phyloP scores from a whole-genome alignment of 2,888 invertebrate species.

The Artemia sp. region DNA sequence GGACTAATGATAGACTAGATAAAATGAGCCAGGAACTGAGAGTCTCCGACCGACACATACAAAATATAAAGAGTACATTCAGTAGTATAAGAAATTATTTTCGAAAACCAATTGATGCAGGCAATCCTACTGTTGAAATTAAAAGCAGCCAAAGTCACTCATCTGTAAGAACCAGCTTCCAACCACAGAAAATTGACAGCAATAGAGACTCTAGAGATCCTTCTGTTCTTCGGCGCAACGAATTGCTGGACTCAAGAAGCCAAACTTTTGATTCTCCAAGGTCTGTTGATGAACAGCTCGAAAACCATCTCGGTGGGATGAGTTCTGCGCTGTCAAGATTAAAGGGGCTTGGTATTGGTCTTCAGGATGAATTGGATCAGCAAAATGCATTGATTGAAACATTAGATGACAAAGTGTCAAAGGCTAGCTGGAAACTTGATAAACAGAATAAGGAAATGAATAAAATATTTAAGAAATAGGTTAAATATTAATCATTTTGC shows the following conservation, averaged over 20 bases:
- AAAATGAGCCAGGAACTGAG: constrained; percentile 74
- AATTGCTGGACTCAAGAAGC: too few relatives aligned
- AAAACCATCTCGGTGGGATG: constrained; percentile 45
- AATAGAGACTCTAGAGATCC: not conserved
- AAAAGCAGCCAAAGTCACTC: constrained; percentile 25
- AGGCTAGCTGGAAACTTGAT: constrained; percentile 57
- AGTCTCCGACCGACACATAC: constrained; percentile 81
- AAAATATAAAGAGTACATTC: constrained; percentile 90
- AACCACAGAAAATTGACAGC: not conserved
- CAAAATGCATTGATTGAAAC: constrained; percentile 74
- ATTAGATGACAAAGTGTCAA: constrained; percentile 66
- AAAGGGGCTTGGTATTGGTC: constrained; percentile 61
- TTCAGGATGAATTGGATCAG: constrained; percentile 69
- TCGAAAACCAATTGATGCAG: constrained; percentile 44
- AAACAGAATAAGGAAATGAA: constrained; percentile 80
- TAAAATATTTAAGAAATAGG: constrained; percentile 51
- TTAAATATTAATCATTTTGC: too few relatives aligned
- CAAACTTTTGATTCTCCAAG: constrained; percentile 13
- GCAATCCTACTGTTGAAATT: constrained; percentile 27
- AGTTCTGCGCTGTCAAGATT: constrained; percentile 61
- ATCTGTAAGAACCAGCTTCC: not conserved
- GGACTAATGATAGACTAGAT: constrained; percentile 68
- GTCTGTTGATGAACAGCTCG: constrained; percentile 21
- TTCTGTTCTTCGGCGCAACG: too few relatives aligned
- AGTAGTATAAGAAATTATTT: constrained; percentile 90